Base-by-base conservation (phyloP, 2,888 invertebrate genomes). In the Drosophila histrio region DNA sequence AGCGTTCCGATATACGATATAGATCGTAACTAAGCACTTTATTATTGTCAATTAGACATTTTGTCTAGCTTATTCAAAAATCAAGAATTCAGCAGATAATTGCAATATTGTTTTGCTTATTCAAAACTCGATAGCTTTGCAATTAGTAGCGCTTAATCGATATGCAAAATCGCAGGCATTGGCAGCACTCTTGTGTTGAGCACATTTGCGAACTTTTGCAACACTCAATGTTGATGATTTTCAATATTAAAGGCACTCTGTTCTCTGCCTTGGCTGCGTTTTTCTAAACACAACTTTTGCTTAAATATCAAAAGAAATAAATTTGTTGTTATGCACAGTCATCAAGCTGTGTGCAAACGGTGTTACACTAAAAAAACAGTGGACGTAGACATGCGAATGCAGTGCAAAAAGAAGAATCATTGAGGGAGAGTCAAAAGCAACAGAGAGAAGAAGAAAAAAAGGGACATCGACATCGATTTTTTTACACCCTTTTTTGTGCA, bases 381-480 rank as follows among this genome's bases (percentile, higher is more conserved):
- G 32, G 19, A 50, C 28, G 30, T 34, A 56, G 49, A 47, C 19
- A 53, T 28, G 54, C 32, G 28, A 6, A 17, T 34, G 21, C 28
- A 43, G 21, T 38, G 28, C 36, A 43, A 28, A 44, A 21, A 26
- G 30, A 26, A 32, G 34, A 26, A 32, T 30, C 19, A 54, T 30
- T 46, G 41, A 59, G 28, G 54, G 28, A 49, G 22, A 34, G 22
- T 22, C 15, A 24, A 9, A 13, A 15, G 13, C 32, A 24, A 43
- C 30, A 21, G 68, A 53, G 32, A 53, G 7, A 15, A 58, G 26
- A 52, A 13, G 4, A 38, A 58, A 49, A 63, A 82, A 71, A 83
- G 81, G 85, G 81, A 85, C 86, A 77, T 84, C 73, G 77, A 80
- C 78, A 79, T 81, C 81, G 81, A 81, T 81, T 86, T 85, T 83